phyloP scores from a whole-genome alignment of 2,888 invertebrate species.

The Drosophila villosipedis region DNA sequence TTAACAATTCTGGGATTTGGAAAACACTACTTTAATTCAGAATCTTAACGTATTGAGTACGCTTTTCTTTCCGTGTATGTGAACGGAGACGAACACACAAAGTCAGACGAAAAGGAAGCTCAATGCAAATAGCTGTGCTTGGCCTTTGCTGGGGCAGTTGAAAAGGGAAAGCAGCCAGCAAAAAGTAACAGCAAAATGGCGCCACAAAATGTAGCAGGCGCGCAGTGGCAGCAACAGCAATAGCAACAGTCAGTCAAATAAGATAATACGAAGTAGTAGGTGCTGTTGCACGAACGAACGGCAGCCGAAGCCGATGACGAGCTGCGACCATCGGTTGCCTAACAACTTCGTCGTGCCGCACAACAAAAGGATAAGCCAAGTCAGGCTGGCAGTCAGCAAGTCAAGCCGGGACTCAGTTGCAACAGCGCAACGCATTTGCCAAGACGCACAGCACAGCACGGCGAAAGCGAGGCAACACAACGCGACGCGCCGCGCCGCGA shows the following conservation, averaged over 20 bases:
- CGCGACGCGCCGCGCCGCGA: background rate
- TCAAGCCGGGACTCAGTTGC: constrained; percentile 78
- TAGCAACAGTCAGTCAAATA: constrained; percentile 15
- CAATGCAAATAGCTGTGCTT: constrained; percentile 66
- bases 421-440: constrained; percentile 75
- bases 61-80: background rate
- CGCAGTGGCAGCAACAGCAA: constrained; percentile 34
- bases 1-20: background rate
- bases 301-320: constrained; percentile 24
- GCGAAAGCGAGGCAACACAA: constrained; percentile 2
- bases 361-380: constrained; percentile 77
- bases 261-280: constrained; percentile 22
- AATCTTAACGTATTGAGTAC: background rate
- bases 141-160: constrained; percentile 49
- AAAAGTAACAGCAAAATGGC: constrained; percentile 71
- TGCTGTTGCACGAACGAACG: constrained; percentile 23
- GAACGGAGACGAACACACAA: constrained; percentile 3
- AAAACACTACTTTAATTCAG: background rate
- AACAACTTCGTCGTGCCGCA: constrained; percentile 66
- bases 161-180: constrained; percentile 56
- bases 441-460: constrained; percentile 67
- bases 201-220: constrained; percentile 70
- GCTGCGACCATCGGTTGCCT: constrained; percentile 57
- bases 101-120: constrained; percentile 52
- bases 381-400: constrained; percentile 62